phyloP scores from a whole-genome alignment of 2,113 vertebrate species.

The Chionis minor region DNA sequence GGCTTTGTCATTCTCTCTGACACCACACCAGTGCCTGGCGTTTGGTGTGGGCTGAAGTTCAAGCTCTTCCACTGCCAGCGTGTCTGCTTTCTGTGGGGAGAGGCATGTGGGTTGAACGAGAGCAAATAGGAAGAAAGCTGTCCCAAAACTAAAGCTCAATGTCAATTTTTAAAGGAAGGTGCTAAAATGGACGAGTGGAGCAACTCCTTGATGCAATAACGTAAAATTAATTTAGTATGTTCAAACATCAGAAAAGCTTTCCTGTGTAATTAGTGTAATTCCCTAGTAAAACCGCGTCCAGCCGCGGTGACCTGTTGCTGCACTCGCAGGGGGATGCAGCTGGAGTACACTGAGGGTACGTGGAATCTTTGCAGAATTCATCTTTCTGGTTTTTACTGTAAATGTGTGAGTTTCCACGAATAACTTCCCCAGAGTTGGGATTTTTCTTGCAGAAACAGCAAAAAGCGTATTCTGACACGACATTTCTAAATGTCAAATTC shows the following conservation, averaged over 20 bases:
- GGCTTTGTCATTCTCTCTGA: background rate
- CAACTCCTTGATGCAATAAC: background rate
- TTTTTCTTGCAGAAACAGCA: background rate
- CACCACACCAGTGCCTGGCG: background rate
- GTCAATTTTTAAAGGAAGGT: background rate
- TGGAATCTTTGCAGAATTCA: background rate
- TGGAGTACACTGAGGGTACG: rapidly evolving
- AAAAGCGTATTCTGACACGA: background rate
- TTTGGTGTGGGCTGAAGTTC: background rate
- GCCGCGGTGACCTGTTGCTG: rapidly evolving
- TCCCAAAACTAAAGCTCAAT: background rate
- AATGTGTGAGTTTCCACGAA: background rate
- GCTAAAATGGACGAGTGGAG: background rate
- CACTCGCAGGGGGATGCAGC: rapidly evolving
- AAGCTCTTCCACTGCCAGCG: background rate
- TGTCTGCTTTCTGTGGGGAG: background rate
- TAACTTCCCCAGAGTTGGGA: background rate
- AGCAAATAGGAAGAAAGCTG: background rate
- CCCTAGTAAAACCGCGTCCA: background rate
- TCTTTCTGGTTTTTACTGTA: background rate
- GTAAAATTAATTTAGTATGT: background rate
- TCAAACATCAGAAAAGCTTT: background rate
- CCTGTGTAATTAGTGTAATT: background rate
- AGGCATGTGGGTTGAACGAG: rapidly evolving
- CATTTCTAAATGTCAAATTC: background rate